These are phyloP conservation scores for Oconnorella tubifera DNA, from an alignment of 2,888 invertebrate species.

Conservation along the genomic window DNA sequence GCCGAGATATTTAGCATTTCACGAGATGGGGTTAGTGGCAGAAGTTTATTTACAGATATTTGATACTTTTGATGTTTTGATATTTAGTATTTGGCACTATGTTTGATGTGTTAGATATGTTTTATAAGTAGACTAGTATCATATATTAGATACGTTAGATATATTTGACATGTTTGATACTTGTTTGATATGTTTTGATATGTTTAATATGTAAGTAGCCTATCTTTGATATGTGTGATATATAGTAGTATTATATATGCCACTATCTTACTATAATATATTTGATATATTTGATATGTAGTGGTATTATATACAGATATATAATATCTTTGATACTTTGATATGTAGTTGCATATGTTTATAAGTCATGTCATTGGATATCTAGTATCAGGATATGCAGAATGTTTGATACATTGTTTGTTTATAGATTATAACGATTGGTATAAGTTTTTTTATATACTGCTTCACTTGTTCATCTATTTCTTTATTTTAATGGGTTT, in stretches of 20 bases:
- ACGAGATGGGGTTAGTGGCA: conserved; percentile 50
- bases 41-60: not conserved
- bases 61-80: too few relatives aligned
- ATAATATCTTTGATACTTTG: not conserved
- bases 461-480: too few relatives aligned
- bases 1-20: conserved; percentile 53
- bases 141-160: not conserved
- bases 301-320: not conserved
- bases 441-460: too few relatives aligned
- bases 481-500: too few relatives aligned
- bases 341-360: not conserved
- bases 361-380: not conserved
- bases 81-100: not conserved
- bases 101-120: not conserved
- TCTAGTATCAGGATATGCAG: too few relatives aligned
- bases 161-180: not conserved
- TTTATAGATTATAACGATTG: too few relatives aligned
- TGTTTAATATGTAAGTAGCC: not conserved
- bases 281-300: not conserved
- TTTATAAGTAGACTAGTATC: too few relatives aligned
- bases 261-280: too few relatives aligned
- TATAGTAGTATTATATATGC: too few relatives aligned
- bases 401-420: too few relatives aligned
- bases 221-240: too few relatives aligned
- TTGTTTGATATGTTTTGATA: not conserved